These are phyloP conservation scores for Columba livia DNA, from an alignment of 2,113 vertebrate genomes.

Conservation along the genomic window DNA sequence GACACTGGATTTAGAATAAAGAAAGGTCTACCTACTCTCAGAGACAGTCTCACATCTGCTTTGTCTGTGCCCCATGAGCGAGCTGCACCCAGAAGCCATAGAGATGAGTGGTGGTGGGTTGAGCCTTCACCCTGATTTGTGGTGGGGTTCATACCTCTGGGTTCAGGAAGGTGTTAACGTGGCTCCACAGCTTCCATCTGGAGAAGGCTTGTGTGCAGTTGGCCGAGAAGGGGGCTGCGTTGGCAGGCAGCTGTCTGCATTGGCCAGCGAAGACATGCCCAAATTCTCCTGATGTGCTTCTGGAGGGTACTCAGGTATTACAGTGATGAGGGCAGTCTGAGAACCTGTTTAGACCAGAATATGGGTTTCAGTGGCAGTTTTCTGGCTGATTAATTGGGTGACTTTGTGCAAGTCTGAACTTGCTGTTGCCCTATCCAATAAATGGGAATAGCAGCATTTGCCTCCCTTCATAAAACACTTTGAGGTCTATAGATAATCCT, in stretches of 20 bases:
- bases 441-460: constrained; percentile 57
- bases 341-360: constrained; percentile 61
- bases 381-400: constrained; percentile 56
- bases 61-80: background rate
- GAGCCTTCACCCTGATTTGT: background rate
- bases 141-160: background rate
- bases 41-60: background rate
- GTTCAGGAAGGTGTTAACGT: background rate
- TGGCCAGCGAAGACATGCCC: background rate
- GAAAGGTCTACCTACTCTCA: background rate
- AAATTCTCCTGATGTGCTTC: background rate
- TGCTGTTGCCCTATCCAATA: constrained; percentile 10
- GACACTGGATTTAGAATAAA: background rate
- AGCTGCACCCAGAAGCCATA: background rate
- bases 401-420: constrained; percentile 44
- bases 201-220: constrained; percentile 30
- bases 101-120: background rate
- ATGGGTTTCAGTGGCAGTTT: constrained; percentile 63
- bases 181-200: background rate
- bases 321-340: constrained; percentile 38
- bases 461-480: constrained; percentile 57
- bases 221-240: constrained; percentile 18
- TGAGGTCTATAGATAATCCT: constrained; percentile 54
- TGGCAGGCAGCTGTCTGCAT: constrained; percentile 2
- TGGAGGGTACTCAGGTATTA: constrained; percentile 34